Base-by-base conservation (phyloP, 2,888 invertebrate species). In the Drosophila hamatofila region DNA sequence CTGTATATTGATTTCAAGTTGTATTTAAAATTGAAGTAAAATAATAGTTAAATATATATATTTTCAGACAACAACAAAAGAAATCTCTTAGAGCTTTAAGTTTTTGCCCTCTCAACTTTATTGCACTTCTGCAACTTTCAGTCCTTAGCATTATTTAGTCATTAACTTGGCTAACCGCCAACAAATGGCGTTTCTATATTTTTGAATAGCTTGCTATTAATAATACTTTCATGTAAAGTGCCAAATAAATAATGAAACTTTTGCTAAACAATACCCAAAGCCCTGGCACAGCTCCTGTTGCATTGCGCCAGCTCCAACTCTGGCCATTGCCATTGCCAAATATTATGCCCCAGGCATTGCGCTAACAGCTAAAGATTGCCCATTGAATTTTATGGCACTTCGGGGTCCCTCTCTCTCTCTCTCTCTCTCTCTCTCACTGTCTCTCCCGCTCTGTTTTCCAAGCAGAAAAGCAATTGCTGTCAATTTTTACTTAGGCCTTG, bases 361-460 rank as follows among this genome's bases (percentile, higher is more conserved):
- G 85, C 85, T 79, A 84, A 83, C 83, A 79, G 83, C 84, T 75
- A 80, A 85, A 80, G 80, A 85, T 83, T 83, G 85, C 75, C 78
- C 85, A 83, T 83, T 72, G 81, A 83, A 75, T 83, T 83, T 83
- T 78, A 83, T 83, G 83, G 78, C 56, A 66, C 85, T 83, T 85
- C 70, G 77, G 84, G 65, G 80, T 61, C 72, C 65, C 62, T 63
- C 72, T 8, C 2, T 35, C n/a, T 25, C 8, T 4, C 6, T n/a
- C 9, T 4, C n/a, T 33, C 23, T 30, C 14, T 18, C 68, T 60
- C 70, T 7, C 21, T 18, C 18, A 3, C 27, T n/a, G 9, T 12
- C 8, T 21, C 7, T 12, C 1, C 63, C 59, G 33, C 6, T 30
- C n/a, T 27, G n/a, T 18, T 4, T 64, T 39, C 25, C 42, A 33